Evolutionary conservation across 2,113 vertebrate genomes (phyloP), one percentile per base, ranked within the genome.

Genomic region (Anarhynchus alexandrinus): DNA sequence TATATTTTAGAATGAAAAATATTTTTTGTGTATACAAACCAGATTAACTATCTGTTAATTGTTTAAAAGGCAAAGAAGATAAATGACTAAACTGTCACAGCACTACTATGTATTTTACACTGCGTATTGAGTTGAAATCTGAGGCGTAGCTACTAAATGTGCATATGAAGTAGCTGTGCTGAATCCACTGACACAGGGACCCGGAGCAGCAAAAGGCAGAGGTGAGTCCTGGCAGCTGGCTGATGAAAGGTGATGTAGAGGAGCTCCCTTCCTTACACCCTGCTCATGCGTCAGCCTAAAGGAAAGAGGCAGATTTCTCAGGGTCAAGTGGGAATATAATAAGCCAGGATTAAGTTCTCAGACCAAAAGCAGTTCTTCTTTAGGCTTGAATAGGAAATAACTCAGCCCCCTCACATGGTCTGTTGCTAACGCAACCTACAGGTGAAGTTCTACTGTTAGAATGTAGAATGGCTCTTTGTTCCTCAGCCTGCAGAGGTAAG

Each of bases 181-280:
- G 52, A 55, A 52, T 51, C 17, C 52, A 42, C 16, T 22, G 40
- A 6, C 12, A 7, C 10, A 22, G 42, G 29, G 38, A 42, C 13
- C 5, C 3, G 5, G 29, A 84, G 29, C 9, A 66, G 7, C n/a
- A 59, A 74, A 59, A 82, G 20, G 9, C 32, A 78, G 57, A 49
- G 23, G 13, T 0, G 0, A 55, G 11, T 21, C n/a, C 36, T 32
- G 16, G 42, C 25, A 76, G 15, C 9, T 21, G 29, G 13, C 5
- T 51, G 15, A 61, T 1, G 3, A 59, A 59, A 61, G 14, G 12
- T 22, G 18, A 38, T 32, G 9, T 4, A 5, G 25, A 43, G 1
- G 3, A 3, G 4, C 12, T 52, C 40, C 23, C 16, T 47, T 71
- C 58, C 29, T 55, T 59, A 51, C 6, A 6, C 4, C 2, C 0